Percentiles rank a stretch among this genome's conserved stretches.
Conservation (phyloP, 2,797 vertebrate genomes). For the Aplochiton taeniatus region DNA sequence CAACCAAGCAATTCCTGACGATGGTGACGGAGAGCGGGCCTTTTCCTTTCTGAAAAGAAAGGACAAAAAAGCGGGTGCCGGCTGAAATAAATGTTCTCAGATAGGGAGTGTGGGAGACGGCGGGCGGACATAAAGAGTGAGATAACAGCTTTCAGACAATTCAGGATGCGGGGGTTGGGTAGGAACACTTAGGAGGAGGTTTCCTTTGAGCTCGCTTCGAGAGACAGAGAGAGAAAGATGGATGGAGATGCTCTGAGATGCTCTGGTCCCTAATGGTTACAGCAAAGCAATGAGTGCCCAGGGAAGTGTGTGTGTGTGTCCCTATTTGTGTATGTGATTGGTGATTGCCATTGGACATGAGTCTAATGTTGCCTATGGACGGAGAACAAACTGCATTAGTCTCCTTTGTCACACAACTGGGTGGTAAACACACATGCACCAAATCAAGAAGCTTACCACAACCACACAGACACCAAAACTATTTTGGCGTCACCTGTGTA, state of each 20-base stretch:
- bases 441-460: background rate
- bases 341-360: conserved; percentile 35
- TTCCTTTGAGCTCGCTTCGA: background rate
- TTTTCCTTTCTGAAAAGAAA: conserved; percentile 11
- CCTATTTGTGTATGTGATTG: background rate
- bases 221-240: background rate
- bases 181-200: background rate
- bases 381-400: background rate
- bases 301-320: background rate
- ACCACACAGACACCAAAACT: conserved; percentile 1
- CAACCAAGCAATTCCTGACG: conserved; percentile 32
- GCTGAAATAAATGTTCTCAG: conserved; percentile 16
- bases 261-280: background rate
- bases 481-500: conserved; percentile 14
- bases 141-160: conserved; percentile 6
- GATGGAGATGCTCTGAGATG: conserved; percentile 13
- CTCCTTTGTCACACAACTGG: background rate
- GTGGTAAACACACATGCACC: conserved; percentile 1
- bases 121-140: background rate
- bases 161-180: background rate
- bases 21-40: conserved; percentile 7
- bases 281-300: background rate
- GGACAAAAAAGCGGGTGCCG: background rate
- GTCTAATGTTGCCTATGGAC: conserved; percentile 22
- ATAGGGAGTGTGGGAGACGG: conserved; percentile 4